Conservation (phyloP, 1,140 invertebrate species). For the Aphaenogaster ashmeadi region DNA sequence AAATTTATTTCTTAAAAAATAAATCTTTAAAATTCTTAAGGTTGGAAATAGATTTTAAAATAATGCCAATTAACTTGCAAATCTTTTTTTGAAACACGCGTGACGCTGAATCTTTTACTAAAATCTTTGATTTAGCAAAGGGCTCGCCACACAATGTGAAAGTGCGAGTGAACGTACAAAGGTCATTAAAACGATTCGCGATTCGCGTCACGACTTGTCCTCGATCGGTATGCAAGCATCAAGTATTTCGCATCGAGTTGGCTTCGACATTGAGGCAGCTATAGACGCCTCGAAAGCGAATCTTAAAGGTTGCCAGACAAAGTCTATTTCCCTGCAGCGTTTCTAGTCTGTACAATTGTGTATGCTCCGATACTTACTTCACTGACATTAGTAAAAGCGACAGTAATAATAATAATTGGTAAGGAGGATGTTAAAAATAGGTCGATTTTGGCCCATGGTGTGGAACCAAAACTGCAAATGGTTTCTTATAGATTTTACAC, state of each 20-base stretch:
- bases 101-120: background rate
- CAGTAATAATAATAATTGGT: background rate
- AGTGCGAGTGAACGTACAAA: constrained; percentile 68
- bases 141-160: constrained; percentile 34
- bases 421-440: no score
- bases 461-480: no score
- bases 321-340: constrained; percentile 16
- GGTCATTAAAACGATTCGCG: constrained; percentile 65
- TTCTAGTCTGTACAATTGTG: background rate
- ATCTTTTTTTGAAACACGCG: background rate
- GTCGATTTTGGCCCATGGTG: no score
- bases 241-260: constrained; percentile 62
- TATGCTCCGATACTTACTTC: background rate
- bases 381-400: background rate
- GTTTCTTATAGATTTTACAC: no score
- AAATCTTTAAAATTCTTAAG: background rate
- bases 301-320: constrained; percentile 73
- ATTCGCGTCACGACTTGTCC: constrained; percentile 80
- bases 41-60: background rate
- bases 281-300: constrained; percentile 77
- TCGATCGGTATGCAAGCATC: constrained; percentile 78
- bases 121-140: background rate
- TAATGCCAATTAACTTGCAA: background rate
- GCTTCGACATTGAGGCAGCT: constrained; percentile 75
- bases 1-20: background rate